These are phyloP conservation scores for Lepilemur ruficaudatus DNA, from an alignment of 2,797 vertebrate genomes.

Conservation along the genomic window DNA sequence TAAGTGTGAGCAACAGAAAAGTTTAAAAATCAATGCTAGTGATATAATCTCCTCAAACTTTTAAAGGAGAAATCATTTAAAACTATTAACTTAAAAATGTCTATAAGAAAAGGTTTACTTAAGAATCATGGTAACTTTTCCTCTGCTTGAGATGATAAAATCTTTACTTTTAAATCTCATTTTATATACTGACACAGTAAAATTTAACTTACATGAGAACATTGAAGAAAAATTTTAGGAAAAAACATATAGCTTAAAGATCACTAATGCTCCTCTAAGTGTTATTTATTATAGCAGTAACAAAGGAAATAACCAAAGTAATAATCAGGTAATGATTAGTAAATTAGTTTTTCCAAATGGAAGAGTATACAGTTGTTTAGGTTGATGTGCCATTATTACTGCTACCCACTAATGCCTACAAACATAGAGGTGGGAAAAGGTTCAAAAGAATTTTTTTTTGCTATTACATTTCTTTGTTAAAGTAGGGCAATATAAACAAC, in stretches of 20 bases:
- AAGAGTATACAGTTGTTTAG: neutral
- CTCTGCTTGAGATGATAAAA: neutral
- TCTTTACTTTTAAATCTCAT: neutral
- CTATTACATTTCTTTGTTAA: neutral
- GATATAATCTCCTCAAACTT: neutral
- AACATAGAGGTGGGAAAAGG: neutral
- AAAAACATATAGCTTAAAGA: conserved; percentile 14
- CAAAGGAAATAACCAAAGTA: neutral
- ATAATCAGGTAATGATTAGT: neutral
- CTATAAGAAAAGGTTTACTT: neutral
- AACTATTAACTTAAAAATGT: conserved; percentile 33
- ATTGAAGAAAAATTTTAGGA: conserved; percentile 2
- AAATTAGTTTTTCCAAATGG: neutral
- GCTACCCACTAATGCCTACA: neutral
- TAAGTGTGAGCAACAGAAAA: neutral
- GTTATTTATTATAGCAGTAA: conserved; percentile 17
- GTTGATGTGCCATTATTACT: neutral
- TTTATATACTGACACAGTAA: conserved; percentile 14
- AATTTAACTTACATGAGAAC: conserved; percentile 17
- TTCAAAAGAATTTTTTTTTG: neutral
- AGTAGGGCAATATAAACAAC: neutral
- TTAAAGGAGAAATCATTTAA: neutral
- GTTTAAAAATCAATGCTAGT: neutral
- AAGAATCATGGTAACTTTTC: neutral
- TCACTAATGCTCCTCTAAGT: neutral